Evolutionary conservation across 2,113 vertebrate species (phyloP), one percentile per base, ranked within the genome.

Genomic region (Fulica atra): DNA sequence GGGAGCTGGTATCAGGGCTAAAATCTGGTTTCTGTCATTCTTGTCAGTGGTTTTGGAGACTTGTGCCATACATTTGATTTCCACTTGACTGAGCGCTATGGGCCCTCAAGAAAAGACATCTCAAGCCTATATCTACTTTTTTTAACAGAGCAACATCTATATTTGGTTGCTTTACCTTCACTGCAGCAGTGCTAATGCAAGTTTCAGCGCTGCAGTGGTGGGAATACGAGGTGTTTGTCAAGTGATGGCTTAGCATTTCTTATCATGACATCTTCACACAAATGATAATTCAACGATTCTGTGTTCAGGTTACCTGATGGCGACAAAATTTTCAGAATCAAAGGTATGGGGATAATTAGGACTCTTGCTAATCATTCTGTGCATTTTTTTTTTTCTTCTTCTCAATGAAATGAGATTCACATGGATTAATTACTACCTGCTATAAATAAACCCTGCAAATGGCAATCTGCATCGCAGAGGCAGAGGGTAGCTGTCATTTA

Each of bases 371-470:
- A 98, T 97, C 96, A 96, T 97, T 96, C 92, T 82, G 84, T 56
- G 91, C 72, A 2, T 88, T 94, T 80, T 89, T 40, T 11, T 40
- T 90, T 93, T 69, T 83, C 50, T 28, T 33, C 60, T 78, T 54
- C 87, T 96, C 96, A 96, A 91, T 97, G 97, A 94, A 93, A 97
- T 53, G 93, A 97, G 97, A 97, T 97, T 98, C 96, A 89, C 96
- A 92, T 16, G 96, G 97, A 98, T 98, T 98, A 98, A 98, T 98
- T 98, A 96, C 96, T 97, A 97, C 95, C 97, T 98, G 95, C 98
- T 98, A 98, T 98, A 98, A 98, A 98, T 98, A 98, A 98, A 96
- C 42, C 38, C 73, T 74, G 82, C 54, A 85, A 97, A 96, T 92
- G 95, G 97, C 97, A 97, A 91, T 96, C 96, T 96, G 81, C 92